Base-by-base conservation (phyloP, 2,888 invertebrate species). In the Ophraella communa region DNA sequence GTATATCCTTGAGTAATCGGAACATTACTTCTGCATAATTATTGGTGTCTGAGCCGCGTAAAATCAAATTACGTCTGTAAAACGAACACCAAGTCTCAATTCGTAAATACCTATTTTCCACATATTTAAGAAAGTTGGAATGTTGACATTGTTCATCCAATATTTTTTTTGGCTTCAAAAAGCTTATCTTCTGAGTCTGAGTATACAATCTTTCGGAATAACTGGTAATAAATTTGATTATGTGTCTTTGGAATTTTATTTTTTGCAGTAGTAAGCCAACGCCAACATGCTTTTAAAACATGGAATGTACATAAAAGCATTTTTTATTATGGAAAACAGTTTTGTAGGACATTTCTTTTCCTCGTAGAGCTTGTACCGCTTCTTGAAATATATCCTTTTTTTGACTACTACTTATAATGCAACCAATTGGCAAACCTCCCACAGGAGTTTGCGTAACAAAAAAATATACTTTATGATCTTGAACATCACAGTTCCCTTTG, bases 391-490 rank as follows among this genome's bases (percentile, higher is more conserved):
- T 17, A 14, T 52, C 45, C 35, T 24, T 5, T 23, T 67, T 65
- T 68, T 64, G 58, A 47, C 66, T 64, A 55, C 64, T 68, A 14
- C 64, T 67, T 57, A 69, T 14, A 49, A 67, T 61, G 35, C 65
- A 69, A 21, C 63, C 67, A n/a, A 67, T 45, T 49, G 67, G 67
- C 20, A 68, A 20, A 60, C 69, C 69, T 35, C 67, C 67, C 24
- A 39, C 61, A 23, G 63, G 47, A 21, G 64, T 51, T 27, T 68
- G 66, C 27, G 64, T 68, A 7, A 62, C n/a, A 62, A 70, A 67
- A 35, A 67, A 67, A 24, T 66, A 66, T 4, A 66, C 55, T 18
- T 59, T 66, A 20, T 62, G 62, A 7, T 54, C 35, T 42, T 66
- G 35, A n/a, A 44, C 53, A 45, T 67, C 61, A 44, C 65, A 65